Base-by-base conservation (phyloP, 2,888 invertebrate genomes). In the Pristionchus japonicus region DNA sequence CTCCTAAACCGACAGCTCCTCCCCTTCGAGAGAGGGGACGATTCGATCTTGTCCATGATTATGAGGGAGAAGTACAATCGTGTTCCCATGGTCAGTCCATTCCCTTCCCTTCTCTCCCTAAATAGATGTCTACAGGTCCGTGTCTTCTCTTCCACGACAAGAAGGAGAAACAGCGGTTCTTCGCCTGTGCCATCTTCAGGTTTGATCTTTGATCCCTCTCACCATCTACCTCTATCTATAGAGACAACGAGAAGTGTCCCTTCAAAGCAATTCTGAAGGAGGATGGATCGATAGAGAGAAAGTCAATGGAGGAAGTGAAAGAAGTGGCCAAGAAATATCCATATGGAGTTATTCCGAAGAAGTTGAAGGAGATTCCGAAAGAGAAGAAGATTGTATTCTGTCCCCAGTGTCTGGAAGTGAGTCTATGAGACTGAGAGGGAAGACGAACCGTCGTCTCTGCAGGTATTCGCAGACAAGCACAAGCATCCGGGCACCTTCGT, bases 111-210 rank as follows among this genome's bases (percentile, higher is more conserved):
- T 1, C 9, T 47, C 49, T 47, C n/a, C 11, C 37, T 27, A 13
- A 47, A 47, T 47, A 37, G 57, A 64, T 31, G 15, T 15, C 17
- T 91, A 74, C 52, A 92, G 92, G 93, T n/a, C 93, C 93, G 2
- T 93, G 93, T 88, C 90, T 93, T 20, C 89, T 93, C 13, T 93
- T 93, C 85, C 90, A 89, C 47, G 90, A 91, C 52, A 91, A 90
- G 47, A 88, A 88, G 31, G 89, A 88, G 27, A 89, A 77, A 64
- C 52, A 82, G 27, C 88, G 70, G 84, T 90, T 89, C 89, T 93
- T 92, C 88, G 88, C 93, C 1, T 93, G 93, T 88, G 93, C 93
- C 17, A 91, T 93, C 57, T 93, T 91, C 88, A 90, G 92, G 89
- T 92, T 43, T 77, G n/a, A 77, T 77, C 43, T 77, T 47, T 77